Evolutionary conservation across 1,140 invertebrate genomes (phyloP).

Genomic region (Pinna nobilis): DNA sequence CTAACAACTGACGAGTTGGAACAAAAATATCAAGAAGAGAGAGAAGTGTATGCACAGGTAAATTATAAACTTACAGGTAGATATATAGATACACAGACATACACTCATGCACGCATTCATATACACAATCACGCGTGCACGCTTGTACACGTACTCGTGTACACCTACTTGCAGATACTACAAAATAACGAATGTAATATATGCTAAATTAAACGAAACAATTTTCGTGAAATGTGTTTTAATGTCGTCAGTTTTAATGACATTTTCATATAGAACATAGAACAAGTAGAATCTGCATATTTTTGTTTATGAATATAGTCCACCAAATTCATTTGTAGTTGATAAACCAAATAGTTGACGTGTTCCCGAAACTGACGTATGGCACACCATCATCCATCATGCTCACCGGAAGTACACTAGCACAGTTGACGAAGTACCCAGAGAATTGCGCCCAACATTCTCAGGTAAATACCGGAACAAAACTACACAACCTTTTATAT

Average conservation of each 20-base stretch:
- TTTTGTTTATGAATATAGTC: neutral
- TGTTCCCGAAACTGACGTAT: conserved; percentile 17
- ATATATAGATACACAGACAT: neutral
- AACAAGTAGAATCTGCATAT: neutral
- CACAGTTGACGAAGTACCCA: conserved; percentile 22
- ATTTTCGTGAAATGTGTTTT: no score
- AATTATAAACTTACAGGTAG: neutral
- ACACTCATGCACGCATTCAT: no score
- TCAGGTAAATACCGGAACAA: conserved; percentile 36
- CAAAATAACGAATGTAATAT: no score
- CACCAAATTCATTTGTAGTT: neutral
- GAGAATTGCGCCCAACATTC: conserved; percentile 29
- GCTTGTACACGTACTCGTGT: no score
- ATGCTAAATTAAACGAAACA: no score
- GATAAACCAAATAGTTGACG: conserved; percentile 23
- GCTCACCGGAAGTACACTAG: conserved; percentile 14
- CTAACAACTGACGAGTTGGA: neutral
- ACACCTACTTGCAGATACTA: no score
- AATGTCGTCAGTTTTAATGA: neutral
- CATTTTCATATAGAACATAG: neutral
- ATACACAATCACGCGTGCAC: no score
- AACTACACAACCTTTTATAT: no score
- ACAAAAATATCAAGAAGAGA: conserved; percentile 34
- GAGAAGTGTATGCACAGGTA: conserved; percentile 36
- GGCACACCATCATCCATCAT: conserved; percentile 13